phyloP scores from a whole-genome alignment of 1,140 invertebrate genomes.

The Zaprionus inermis region DNA sequence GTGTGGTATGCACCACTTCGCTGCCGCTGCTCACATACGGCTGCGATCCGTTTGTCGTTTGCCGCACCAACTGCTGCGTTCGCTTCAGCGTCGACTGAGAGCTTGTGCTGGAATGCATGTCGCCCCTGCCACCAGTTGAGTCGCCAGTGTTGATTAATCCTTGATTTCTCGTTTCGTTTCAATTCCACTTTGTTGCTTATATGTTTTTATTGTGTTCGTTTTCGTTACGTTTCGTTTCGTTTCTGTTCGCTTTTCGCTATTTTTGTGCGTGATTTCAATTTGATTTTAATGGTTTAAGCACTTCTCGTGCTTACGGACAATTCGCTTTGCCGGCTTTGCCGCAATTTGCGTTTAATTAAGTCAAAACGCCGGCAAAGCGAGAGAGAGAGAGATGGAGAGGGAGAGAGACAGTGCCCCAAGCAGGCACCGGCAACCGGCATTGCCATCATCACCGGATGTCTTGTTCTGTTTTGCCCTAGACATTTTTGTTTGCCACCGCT shows the following conservation, averaged over 20 bases:
- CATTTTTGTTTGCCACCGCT: slow-evolving; percentile 26
- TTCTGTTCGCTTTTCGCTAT: slow-evolving; percentile 44
- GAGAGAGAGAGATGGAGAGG: neutral
- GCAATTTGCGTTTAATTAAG: slow-evolving; percentile 80
- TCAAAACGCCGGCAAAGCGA: slow-evolving; percentile 39
- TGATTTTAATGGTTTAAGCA: slow-evolving; percentile 63
- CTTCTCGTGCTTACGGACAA: slow-evolving; percentile 59
- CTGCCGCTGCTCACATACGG: slow-evolving; percentile 61
- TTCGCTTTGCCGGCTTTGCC: slow-evolving; percentile 50
- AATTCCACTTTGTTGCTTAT: slow-evolving; percentile 43
- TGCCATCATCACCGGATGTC: slow-evolving; percentile 68
- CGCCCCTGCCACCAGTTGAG: slow-evolving; percentile 33
- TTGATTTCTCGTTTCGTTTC: slow-evolving; percentile 56
- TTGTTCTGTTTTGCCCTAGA: slow-evolving; percentile 68
- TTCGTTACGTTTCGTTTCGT: slow-evolving; percentile 29
- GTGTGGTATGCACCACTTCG: slow-evolving; percentile 79
- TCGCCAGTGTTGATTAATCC: slow-evolving; percentile 50
- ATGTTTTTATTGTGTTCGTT: slow-evolving; percentile 40
- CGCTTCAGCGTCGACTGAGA: slow-evolving; percentile 72
- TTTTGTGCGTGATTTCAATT: slow-evolving; percentile 70
- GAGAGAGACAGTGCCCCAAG: neutral
- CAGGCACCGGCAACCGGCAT: neutral
- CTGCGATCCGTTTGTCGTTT: slow-evolving; percentile 85
- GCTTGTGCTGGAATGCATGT: slow-evolving; percentile 59
- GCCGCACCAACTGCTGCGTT: slow-evolving; percentile 65